Evolutionary conservation across 2,113 vertebrate species (phyloP), one percentile per base, ranked within the genome.

Genomic region (Aplodontia rufa): DNA sequence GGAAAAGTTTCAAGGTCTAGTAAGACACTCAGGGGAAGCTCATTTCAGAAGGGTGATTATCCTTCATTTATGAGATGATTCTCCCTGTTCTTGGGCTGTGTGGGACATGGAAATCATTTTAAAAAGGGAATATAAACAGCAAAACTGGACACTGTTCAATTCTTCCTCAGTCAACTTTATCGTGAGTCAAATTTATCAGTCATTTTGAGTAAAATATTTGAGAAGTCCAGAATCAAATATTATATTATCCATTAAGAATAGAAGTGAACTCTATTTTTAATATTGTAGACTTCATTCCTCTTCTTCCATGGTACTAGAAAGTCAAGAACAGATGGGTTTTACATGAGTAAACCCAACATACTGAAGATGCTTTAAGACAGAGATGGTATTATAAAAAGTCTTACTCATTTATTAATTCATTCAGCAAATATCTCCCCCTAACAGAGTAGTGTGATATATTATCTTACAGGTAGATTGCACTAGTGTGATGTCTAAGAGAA

Each of bases 201-300:
- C 40, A 8, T 69, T 87, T 84, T 71, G 32, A 92, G 3, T 17
- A 84, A 92, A 92, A 19, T 2, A 90, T 83, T 93, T 7, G 30
- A 8, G 58, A 35, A 76, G 9, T 26, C n/a, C n/a, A 53, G 19
- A 84, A 71, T 89, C n/a, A 79, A 81, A 93, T 40, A 58, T 24
- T 87, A 55, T 42, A n/a, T 16, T 64, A 62, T 51, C 14, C 12
- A 45, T 71, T 85, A 87, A 87, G 32, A 83, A 47, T 47, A 53
- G 2, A 72, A 79, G 13, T 94, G 13, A 87, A 37, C 24, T 22
- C 8, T n/a, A 96, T 88, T 74, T 72, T 71, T 32, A 94, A 94
- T 72, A 60, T n/a, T 71, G 7, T 62, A 5, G 13, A 55, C 86
- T 74, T 51, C n/a, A 55, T 92, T 93, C 12, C 40, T 93, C 22